Base-by-base conservation (phyloP, 2,113 vertebrate genomes). In the Empidonax alnorum region DNA sequence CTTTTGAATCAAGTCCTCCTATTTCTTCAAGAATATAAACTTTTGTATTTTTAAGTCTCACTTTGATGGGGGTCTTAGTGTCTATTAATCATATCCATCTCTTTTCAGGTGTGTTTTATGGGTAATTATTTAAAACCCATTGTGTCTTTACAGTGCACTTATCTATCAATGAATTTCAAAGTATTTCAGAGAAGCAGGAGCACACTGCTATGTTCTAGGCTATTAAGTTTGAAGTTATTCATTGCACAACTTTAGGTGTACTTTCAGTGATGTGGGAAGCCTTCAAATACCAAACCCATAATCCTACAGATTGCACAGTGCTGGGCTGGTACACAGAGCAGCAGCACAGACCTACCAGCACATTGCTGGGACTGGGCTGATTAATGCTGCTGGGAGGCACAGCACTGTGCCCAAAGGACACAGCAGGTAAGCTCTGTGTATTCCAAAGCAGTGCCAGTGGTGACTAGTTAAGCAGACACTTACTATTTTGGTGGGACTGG, bases 11-110 rank as follows among this genome's bases (percentile, higher is more conserved):
- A 1, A 7, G 9, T 73, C 8, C 21, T 67, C 10, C 9, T 37
- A 28, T 41, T 68, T 79, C 74, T 33, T 8, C 24, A 63, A 41
- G 33, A 68, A 30, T 52, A 24, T 68, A 35, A 86, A 50, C 2
- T 44, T 79, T 0, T 56, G 3, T 30, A 8, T 33, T 77, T 84
- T 56, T 14, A 52, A 61, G 7, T 71, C 14, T 68, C 22, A 23
- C 3, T 84, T 74, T n/a, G 8, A 30, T 73, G 23, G 23, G 9
- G 6, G 7, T 20, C 4, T 65, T 66, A 37, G 0, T 69, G 0
- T 77, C 74, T 86, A 8, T 69, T 91, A 73, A 58, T 47, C 20
- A 35, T 21, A 74, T 18, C 22, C 2, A 0, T 23, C 3, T 62
- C 8, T 90, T 90, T 88, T 72, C 28, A 53, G 27, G 8, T 76